Percentiles rank a stretch among this genome's conserved stretches.
These are phyloP conservation scores for Drosophila rufa DNA, from an alignment of 1,140 invertebrate species.

Conservation along the genomic window DNA sequence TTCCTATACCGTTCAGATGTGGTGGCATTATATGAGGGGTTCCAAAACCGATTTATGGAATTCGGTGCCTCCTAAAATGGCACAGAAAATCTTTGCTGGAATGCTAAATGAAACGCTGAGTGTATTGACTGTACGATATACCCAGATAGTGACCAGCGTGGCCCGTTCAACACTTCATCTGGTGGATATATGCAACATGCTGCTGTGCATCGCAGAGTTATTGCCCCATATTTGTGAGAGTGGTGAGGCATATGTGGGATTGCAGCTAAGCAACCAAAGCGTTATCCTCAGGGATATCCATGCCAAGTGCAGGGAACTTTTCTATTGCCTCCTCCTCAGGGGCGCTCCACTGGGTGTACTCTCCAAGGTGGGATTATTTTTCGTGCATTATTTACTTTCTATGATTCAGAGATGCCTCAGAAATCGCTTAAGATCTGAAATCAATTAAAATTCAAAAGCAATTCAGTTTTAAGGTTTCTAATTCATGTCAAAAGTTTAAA, in stretches of 20 bases:
- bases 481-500: no score
- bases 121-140: slow-evolving; percentile 90
- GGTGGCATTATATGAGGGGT: slow-evolving; percentile 94
- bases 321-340: slow-evolving; percentile 89
- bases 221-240: slow-evolving; percentile 88
- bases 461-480: no score
- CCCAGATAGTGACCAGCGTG: slow-evolving; percentile 87
- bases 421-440: no score
- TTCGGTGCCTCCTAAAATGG: slow-evolving; percentile 92
- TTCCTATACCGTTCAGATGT: slow-evolving; percentile 92
- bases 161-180: slow-evolving; percentile 88
- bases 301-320: slow-evolving; percentile 91
- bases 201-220: slow-evolving; percentile 90
- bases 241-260: slow-evolving; percentile 86
- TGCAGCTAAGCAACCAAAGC: slow-evolving; percentile 86
- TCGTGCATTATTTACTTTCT: background rate
- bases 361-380: slow-evolving; percentile 87
- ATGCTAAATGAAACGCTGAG: slow-evolving; percentile 93
- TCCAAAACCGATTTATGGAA: slow-evolving; percentile 91
- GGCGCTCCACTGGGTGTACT: slow-evolving; percentile 90
- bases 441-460: no score
- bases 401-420: no score
- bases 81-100: slow-evolving; percentile 91
- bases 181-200: slow-evolving; percentile 90
- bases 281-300: slow-evolving; percentile 91